phyloP scores from a whole-genome alignment of 2,113 vertebrate species.

The Trematomus loennbergii region DNA sequence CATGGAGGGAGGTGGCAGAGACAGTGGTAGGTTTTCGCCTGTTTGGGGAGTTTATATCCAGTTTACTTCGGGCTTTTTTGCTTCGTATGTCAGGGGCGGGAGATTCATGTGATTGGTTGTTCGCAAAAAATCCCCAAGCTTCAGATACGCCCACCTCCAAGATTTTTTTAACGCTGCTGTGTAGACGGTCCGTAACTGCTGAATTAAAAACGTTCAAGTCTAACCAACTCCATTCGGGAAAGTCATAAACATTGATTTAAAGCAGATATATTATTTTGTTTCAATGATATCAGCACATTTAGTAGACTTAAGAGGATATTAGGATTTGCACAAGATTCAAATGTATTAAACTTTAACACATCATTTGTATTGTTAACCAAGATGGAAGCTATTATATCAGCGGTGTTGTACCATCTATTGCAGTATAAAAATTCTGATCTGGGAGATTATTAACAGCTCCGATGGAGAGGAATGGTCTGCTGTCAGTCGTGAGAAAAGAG shows the following conservation, averaged over 20 bases:
- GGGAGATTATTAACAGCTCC: constrained; percentile 9
- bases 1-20: too few species aligned
- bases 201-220: not conserved
- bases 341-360: not conserved
- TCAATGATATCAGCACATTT: too few species aligned
- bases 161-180: too few species aligned
- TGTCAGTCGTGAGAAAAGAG: constrained; percentile 3
- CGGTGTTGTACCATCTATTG: constrained; percentile 1
- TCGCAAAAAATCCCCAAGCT: too few species aligned
- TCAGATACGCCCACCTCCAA: too few species aligned
- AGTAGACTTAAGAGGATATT: too few species aligned
- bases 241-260: not conserved
- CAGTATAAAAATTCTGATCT: not conserved
- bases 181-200: too few species aligned
- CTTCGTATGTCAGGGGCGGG: too few species aligned
- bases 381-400: not conserved
- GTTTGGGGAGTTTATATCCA: too few species aligned
- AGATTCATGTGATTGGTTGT: too few species aligned
- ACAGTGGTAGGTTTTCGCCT: too few species aligned
- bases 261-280: not conserved
- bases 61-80: too few species aligned
- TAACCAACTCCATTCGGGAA: not conserved
- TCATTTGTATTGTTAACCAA: not conserved
- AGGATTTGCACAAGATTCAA: not conserved
- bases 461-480: not conserved